Base-by-base conservation (phyloP, 2,113 vertebrate genomes). In the Nyctereutes procyonoides region DNA sequence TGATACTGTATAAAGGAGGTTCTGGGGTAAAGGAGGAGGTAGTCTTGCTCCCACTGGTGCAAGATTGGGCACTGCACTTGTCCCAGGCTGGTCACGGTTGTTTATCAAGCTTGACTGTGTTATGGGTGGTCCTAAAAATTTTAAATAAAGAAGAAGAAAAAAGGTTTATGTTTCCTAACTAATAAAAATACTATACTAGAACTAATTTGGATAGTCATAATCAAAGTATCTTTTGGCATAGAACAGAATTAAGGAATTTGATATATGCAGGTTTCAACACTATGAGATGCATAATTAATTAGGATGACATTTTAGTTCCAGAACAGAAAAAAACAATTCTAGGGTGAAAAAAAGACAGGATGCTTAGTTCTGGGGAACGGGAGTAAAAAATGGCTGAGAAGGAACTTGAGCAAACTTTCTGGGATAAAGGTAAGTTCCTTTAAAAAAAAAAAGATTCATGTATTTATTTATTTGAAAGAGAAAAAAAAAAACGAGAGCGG, bases 1-100 rank as follows among this genome's bases (percentile, higher is more conserved):
- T 97, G 99, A 99, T 96, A 99, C 99, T 96, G 99, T 99, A 92
- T 99, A 99, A 97, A 99, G 99, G 91, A 99, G 99, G 98, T 99
- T 99, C 98, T 99, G 99, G 97, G 99, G 98, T 94, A 99, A 98
- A 93, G 99, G 99, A 98, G 99, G 99, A 97, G 99, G 99, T 90
- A 99, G 98, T 91, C 99, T 99, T 95, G 99, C 99, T 97, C 99
- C 99, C 87, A 99, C 99, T 7, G 99, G 99, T 96, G 99, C 99
- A 63, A 99, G 98, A 71, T 99, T 99, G 99, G 99, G 99, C 97
- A 99, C 99, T 35, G 99, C 98, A 51, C 99, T 99, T 56, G 99
- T 99, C 97, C 99, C 99, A 48, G 99, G 98, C 98, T 99, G 99
- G 79, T 99, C 99, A 97, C 99, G 99, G 22, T 98, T 99, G 90